Evolutionary conservation across 2,888 invertebrate genomes (phyloP).

Genomic region (Ophion slaviceki): DNA sequence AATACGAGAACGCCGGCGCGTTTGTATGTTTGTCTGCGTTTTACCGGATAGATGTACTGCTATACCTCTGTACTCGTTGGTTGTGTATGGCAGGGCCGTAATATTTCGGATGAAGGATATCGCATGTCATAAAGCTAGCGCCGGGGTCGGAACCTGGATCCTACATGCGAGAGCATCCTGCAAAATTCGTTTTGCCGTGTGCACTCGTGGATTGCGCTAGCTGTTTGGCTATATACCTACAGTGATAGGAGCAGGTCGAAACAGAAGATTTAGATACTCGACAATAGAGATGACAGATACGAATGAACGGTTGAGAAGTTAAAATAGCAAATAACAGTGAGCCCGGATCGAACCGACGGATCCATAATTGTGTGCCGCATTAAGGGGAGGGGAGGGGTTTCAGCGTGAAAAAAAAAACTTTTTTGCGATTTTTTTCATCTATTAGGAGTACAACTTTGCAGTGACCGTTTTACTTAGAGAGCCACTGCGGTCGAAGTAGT

Average conservation of each 20-base stretch:
- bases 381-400: background rate
- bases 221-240: constrained; percentile 14
- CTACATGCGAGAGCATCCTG: constrained; percentile 51
- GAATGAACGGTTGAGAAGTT: constrained; percentile 28
- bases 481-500: no score
- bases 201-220: constrained; percentile 32
- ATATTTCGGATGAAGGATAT: constrained; percentile 80
- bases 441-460: no score
- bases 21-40: constrained; percentile 11
- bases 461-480: no score
- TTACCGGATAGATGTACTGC: constrained; percentile 42
- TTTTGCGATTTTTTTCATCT: no score
- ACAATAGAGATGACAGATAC: constrained; percentile 15
- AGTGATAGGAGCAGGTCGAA: constrained; percentile 21
- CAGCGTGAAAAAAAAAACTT: no score
- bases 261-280: constrained; percentile 33
- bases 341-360: constrained; percentile 62
- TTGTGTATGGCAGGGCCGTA: constrained; percentile 65
- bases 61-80: constrained; percentile 52
- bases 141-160: constrained; percentile 49
- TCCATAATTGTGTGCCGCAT: constrained; percentile 74
- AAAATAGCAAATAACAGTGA: constrained; percentile 14
- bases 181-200: constrained; percentile 18
- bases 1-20: constrained; percentile 36
- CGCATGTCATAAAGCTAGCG: constrained; percentile 78